A percentile compares a stretch with the other conserved stretches of the same genome.
Evolutionary conservation across 2,888 invertebrate species (phyloP).

Genomic region (Drosophila vallismaia): DNA sequence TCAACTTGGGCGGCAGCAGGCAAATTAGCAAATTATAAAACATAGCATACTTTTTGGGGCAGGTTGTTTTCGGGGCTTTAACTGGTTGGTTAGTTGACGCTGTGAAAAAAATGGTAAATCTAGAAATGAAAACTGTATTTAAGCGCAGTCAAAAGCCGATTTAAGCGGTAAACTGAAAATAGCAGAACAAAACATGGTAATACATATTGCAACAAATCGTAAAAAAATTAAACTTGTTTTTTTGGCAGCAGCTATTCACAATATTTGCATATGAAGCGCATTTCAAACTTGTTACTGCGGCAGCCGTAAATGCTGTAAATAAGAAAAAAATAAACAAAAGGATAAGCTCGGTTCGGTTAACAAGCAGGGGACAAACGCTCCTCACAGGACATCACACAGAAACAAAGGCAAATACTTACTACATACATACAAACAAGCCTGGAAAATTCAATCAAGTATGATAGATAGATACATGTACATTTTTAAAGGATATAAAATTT

Average conservation of each 20-base stretch:
- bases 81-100: conserved; percentile 29
- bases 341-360: conserved; percentile 41
- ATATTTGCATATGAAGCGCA: conserved; percentile 57
- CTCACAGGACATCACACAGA: conserved; percentile 39
- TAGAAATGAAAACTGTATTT: conserved; percentile 18
- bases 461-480: conserved; percentile 41
- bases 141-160: conserved; percentile 34
- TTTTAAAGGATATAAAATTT: conserved; percentile 12
- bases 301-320: conserved; percentile 62
- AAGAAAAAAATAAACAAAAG: conserved; percentile 59
- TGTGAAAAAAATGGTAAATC: conserved; percentile 19
- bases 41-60: conserved; percentile 46
- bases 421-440: conserved; percentile 82
- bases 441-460: conserved; percentile 71
- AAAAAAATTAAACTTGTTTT: conserved; percentile 28
- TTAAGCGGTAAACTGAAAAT: conserved; percentile 41
- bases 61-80: conserved; percentile 2
- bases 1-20: conserved; percentile 30
- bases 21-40: conserved; percentile 43
- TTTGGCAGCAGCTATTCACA: conserved; percentile 54
- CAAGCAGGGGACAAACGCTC: conserved; percentile 37
- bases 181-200: conserved; percentile 19
- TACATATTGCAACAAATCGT: conserved; percentile 1
- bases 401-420: conserved; percentile 69
- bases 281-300: conserved; percentile 64